Conservation (phyloP, 2,113 vertebrate genomes). For the Myiozetetes cayanensis region DNA sequence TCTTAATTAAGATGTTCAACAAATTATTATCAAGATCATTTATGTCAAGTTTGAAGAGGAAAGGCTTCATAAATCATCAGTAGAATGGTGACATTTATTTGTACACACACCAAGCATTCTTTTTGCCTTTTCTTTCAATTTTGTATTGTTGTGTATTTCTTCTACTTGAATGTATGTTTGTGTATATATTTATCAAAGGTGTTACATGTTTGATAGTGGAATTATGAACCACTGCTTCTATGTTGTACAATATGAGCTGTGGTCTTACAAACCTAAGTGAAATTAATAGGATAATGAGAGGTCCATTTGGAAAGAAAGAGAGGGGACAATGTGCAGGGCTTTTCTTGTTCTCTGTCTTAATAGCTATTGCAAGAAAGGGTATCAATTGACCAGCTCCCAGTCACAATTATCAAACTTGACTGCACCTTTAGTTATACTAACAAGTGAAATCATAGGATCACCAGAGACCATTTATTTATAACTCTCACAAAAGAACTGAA, state of each 20-base stretch:
- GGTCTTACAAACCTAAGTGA: neutral
- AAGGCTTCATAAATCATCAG: neutral
- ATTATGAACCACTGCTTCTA: neutral
- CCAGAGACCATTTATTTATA: neutral
- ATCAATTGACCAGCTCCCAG: neutral
- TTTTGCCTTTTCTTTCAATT: neutral
- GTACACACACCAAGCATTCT: fast-evolving
- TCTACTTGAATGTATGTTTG: neutral
- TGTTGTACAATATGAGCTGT: neutral
- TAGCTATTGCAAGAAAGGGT: neutral
- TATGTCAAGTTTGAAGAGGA: neutral
- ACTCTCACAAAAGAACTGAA: neutral
- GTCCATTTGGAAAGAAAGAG: neutral
- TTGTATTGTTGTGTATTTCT: neutral
- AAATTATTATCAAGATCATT: neutral
- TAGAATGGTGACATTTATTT: neutral
- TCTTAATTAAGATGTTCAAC: neutral
- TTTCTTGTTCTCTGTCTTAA: neutral
- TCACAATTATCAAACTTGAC: neutral
- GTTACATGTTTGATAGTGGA: neutral
- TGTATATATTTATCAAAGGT: neutral
- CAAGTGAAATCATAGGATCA: neutral
- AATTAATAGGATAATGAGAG: neutral
- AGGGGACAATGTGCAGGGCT: fast-evolving
- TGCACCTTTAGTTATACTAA: neutral